A percentile compares a stretch with the other conserved stretches of the same genome.
Conservation (phyloP, 2,113 vertebrate species). For the Myotis brandtii region DNA sequence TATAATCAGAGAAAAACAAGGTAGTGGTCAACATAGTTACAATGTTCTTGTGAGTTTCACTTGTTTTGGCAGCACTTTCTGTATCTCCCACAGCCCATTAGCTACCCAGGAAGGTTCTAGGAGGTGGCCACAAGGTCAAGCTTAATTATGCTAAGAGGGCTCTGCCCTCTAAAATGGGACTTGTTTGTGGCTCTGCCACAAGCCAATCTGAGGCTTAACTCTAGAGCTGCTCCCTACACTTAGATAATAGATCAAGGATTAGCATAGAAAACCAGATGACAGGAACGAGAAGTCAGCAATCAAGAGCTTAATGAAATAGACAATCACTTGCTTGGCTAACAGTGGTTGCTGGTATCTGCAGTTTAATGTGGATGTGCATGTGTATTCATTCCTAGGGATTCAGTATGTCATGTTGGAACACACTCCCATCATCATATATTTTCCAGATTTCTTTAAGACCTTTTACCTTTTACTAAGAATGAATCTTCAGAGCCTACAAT, state of each 20-base stretch:
- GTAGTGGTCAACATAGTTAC: too few species aligned
- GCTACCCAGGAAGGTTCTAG: too few species aligned
- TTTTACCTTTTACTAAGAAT: not conserved
- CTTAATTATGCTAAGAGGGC: too few species aligned
- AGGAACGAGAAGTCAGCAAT: constrained; percentile 18
- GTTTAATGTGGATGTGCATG: not conserved
- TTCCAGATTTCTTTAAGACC: not conserved
- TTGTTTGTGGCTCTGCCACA: too few species aligned
- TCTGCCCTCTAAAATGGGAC: too few species aligned
- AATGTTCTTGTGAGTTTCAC: too few species aligned
- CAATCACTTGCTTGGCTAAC: constrained; percentile 48
- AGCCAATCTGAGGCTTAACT: too few species aligned
- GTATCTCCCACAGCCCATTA: too few species aligned
- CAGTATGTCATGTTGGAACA: constrained; percentile 72
- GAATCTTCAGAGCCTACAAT: not conserved
- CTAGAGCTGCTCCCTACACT: too few species aligned
- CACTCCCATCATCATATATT: not conserved
- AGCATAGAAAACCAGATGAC: constrained; percentile 5
- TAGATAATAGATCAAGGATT: not conserved
- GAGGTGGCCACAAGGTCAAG: too few species aligned
- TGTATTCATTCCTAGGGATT: constrained; percentile 72
- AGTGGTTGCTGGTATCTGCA: constrained; percentile 32
- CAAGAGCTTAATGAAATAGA: constrained; percentile 44
- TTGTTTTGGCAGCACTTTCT: too few species aligned
- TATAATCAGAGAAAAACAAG: too few species aligned